Evolutionary conservation across 2,113 vertebrate species (phyloP), one percentile per base, ranked within the genome.

Genomic region (Neolamprologus hecqui): DNA sequence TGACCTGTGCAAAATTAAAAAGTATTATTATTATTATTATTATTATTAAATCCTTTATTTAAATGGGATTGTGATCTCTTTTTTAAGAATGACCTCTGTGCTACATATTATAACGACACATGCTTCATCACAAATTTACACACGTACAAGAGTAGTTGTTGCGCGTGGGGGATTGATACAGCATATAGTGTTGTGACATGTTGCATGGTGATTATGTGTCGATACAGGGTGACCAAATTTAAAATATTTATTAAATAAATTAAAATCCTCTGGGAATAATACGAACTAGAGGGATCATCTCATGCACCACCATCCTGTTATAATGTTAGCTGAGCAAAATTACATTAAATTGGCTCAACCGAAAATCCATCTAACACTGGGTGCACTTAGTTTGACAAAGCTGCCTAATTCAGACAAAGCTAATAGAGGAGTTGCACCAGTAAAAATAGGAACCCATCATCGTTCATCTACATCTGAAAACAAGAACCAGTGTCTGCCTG

Each of bases 331-430:
- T 15, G 37, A 26, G n/a, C 65, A 70, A 70, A 70, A 6, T 9
- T 0, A 42, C 65, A 70, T 70, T 70, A 70, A 70, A 70, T 42
- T 23, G 13, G n/a, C 65, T 70, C 35, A 42, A 42, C n/a, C 0
- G 0, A 70, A 70, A 42, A 70, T 42, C 2, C 35, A 23, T 42
- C n/a, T 1, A 42, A 70, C 65, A 26, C 3, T 0, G 65, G 65
- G 21, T 14, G 9, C 37, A 70, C 37, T 42, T 42, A 42, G 9
- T 63, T 63, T 63, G 58, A 63, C 58, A 35, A 63, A 35, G 58
- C 58, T 63, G 31, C 31, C 58, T 35, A 63, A 63, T 63, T 63
- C 17, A 35, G 31, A 11, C 58, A 63, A 63, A 35, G 58, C 9
- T 45, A 17, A 26, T 9, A 15, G 65, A 15, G 21, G 13, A 73